Percentiles rank a stretch among this genome's conserved stretches.
These are phyloP conservation scores for Prenolepis imparis DNA, from an alignment of 2,888 invertebrate species.

Conservation along the genomic window DNA sequence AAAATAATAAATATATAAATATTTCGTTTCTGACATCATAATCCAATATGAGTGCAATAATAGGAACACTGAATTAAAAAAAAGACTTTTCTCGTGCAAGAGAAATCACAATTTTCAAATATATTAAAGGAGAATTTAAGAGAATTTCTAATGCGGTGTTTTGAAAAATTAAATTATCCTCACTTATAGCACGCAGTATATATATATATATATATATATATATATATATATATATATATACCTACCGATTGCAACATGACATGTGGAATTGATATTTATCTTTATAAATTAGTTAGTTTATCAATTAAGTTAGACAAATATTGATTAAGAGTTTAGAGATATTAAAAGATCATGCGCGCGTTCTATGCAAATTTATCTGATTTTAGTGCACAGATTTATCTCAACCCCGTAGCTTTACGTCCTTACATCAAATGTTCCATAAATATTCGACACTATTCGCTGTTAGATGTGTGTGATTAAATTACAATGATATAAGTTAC, in stretches of 20 bases:
- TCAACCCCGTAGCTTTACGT: slow-evolving; percentile 11
- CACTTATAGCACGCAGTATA: slow-evolving; percentile 16
- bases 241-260: slow-evolving; percentile 3
- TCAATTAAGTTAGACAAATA: slow-evolving; percentile 21
- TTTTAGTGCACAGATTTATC: slow-evolving; percentile 27
- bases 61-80: neutral
- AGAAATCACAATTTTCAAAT: slow-evolving; percentile 18
- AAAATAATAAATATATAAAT: neutral
- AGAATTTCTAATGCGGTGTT: neutral
- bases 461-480: slow-evolving; percentile 31
- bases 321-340: slow-evolving; percentile 31
- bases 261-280: slow-evolving; percentile 2
- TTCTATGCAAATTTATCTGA: slow-evolving; percentile 23
- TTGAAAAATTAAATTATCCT: slow-evolving; percentile 15
- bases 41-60: neutral
- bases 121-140: neutral
- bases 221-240: no score
- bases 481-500: slow-evolving; percentile 81
- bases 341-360: slow-evolving; percentile 23
- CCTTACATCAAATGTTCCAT: slow-evolving; percentile 23
- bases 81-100: neutral
- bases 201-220: no score
- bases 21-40: neutral
- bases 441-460: slow-evolving; percentile 56
- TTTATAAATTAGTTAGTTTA: slow-evolving; percentile 25